Base-by-base conservation (phyloP, 2,113 vertebrate genomes). In the Hystrix brachyura region DNA sequence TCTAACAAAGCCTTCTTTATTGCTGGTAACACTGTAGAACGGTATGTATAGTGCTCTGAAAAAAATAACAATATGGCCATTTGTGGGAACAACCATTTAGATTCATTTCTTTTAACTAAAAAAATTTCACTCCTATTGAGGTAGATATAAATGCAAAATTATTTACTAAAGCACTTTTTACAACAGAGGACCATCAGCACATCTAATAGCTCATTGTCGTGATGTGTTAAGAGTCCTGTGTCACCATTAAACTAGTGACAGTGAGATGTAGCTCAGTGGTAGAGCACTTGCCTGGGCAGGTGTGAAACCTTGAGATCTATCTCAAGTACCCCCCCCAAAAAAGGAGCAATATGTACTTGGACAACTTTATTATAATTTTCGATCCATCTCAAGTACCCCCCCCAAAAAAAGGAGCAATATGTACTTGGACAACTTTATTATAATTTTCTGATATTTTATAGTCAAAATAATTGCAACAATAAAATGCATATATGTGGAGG, bases 61-160 rank as follows among this genome's bases (percentile, higher is more conserved):
- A 82, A 23, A 74, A 84, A 60, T 32, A 18, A 34, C 29, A 79
- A 5, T 53, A 8, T 65, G 32, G 10, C 48, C 13, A 8, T 51
- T 74, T 48, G 23, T 59, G 18, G 62, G 34, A 90, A 27, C 1
- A 79, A 23, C 14, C 25, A 69, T 65, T 87, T 59, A 57, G 59
- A 72, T 76, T 74, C 25, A 53, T 78, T 79, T 84, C 79, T 93
- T 76, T 78, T 93, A 15, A 69, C 34, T 43, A 55, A 93, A 78
- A 78, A 78, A 85, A n/a, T 93, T 67, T 71, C 32, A 79, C 43
- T 55, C 51, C 53, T 53, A 21, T 67, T 83, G 60, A 93, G 7
- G 21, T 34, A 76, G 4, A 32, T 46, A 69, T 43, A 71, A 38
- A 43, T 4, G 46, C 27, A 55, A 53, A 71, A 78, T 78, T 78